These are phyloP conservation scores for Rhodeus uyekii DNA, from an alignment of 2,797 vertebrate species.

Conservation along the genomic window DNA sequence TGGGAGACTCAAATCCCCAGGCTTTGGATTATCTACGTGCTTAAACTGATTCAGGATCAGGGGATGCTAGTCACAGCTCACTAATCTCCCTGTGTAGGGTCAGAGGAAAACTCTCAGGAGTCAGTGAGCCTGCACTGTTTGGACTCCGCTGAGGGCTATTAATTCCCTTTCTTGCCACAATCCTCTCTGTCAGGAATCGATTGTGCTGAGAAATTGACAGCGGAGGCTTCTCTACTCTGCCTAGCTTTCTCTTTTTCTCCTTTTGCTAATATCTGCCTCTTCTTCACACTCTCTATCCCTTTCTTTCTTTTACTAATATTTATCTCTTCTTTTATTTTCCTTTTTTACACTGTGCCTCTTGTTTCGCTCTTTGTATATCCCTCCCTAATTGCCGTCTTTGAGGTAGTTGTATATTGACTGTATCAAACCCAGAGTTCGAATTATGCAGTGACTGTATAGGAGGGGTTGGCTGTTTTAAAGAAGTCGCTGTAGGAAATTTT, in stretches of 20 bases:
- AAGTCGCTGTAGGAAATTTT: neutral
- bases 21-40: slow-evolving; percentile 57
- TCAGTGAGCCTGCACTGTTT: slow-evolving; percentile 52
- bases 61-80: slow-evolving; percentile 49
- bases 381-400: slow-evolving; percentile 11
- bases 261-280: slow-evolving; percentile 9
- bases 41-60: slow-evolving; percentile 55
- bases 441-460: neutral
- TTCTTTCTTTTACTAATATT: neutral
- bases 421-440: neutral
- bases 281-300: neutral
- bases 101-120: slow-evolving; percentile 52
- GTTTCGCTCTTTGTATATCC: slow-evolving; percentile 1
- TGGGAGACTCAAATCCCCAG: slow-evolving; percentile 47
- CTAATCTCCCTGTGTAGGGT: slow-evolving; percentile 59
- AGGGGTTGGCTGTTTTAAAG: neutral
- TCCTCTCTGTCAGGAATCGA: slow-evolving; percentile 54
- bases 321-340: neutral
- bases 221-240: slow-evolving; percentile 23
- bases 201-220: slow-evolving; percentile 55
- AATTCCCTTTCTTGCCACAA: slow-evolving; percentile 56
- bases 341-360: neutral
- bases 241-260: slow-evolving; percentile 42
- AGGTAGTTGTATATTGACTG: neutral
- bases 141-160: slow-evolving; percentile 54